Conservation (phyloP, 2,888 invertebrate genomes). For the Noctua comes region DNA sequence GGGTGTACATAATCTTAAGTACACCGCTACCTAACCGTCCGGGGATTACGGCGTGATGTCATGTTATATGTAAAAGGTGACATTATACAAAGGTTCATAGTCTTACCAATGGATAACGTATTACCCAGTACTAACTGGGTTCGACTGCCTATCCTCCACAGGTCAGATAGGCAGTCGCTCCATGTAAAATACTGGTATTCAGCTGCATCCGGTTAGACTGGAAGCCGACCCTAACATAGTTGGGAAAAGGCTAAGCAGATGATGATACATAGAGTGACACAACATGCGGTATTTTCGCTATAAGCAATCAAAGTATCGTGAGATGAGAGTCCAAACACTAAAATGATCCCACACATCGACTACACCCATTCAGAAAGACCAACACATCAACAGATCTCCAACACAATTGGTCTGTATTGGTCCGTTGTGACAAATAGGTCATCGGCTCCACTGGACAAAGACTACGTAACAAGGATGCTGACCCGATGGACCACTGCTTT, state of each 20-base stretch:
- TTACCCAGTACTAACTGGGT: too few species aligned
- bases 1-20: too few species aligned
- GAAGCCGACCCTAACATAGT: too few species aligned
- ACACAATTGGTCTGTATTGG: conserved; percentile 29
- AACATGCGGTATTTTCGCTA: neutral
- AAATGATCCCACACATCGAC: neutral
- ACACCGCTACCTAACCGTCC: too few species aligned
- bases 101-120: too few species aligned
- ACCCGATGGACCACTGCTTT: conserved; percentile 29
- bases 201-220: too few species aligned
- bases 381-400: neutral
- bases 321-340: neutral
- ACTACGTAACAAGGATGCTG: conserved; percentile 51
- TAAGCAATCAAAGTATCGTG: neutral
- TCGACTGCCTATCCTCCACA: too few species aligned
- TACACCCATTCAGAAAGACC: neutral
- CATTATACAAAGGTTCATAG: neutral
- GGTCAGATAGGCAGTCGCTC: too few species aligned
- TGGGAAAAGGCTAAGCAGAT: too few species aligned
- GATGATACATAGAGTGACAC: neutral
- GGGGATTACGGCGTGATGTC: too few species aligned
- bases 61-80: too few species aligned
- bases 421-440: conserved; percentile 47
- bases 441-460: conserved; percentile 46
- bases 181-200: too few species aligned